Conservation (phyloP, 2,888 invertebrate species). For the Spilosoma lubricipeda region DNA sequence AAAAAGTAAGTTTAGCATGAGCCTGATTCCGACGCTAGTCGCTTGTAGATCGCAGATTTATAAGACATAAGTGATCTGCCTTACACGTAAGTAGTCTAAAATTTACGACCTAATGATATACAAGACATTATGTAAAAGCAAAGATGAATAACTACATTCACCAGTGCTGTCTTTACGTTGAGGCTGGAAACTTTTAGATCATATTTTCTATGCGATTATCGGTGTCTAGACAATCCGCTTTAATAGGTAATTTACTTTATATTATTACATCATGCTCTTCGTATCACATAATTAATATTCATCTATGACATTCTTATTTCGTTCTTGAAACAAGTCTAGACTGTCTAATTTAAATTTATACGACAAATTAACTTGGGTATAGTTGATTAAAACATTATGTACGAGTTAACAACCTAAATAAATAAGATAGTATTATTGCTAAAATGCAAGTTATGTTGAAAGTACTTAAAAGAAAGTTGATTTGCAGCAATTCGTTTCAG, state of each 20-base stretch:
- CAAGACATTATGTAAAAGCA: no score
- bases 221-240: no score
- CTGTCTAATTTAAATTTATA: neutral
- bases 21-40: no score
- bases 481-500: neutral
- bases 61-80: neutral
- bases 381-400: neutral
- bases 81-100: no score
- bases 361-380: neutral
- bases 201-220: no score
- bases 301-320: neutral
- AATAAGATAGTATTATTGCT: slow-evolving; percentile 30
- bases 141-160: no score
- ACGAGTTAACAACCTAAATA: slow-evolving; percentile 32
- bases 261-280: neutral
- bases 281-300: neutral
- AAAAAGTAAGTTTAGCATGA: no score
- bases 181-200: no score
- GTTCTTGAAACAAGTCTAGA: neutral
- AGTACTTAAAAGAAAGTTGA: neutral
- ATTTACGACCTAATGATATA: no score
- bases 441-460: slow-evolving; percentile 17
- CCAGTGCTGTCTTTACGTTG: no score
- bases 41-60: neutral
- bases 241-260: neutral